Evolutionary conservation across 2,797 vertebrate genomes (phyloP).

Genomic region (Danio tinwini): DNA sequence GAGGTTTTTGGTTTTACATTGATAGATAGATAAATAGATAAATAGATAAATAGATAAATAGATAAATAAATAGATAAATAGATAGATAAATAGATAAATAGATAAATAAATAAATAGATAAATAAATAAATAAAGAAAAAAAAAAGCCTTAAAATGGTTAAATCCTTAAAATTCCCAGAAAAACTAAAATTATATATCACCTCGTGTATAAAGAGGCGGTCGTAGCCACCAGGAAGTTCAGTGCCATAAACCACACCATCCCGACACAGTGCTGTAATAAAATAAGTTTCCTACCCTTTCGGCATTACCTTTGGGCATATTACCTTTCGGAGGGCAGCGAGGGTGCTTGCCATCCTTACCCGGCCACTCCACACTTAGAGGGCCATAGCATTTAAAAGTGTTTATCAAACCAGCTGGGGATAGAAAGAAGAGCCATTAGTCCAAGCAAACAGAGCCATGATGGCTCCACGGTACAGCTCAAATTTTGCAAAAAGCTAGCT

Average conservation of each 20-base stretch:
- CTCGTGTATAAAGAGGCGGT: background rate
- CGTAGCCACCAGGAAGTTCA: background rate
- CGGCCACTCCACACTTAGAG: constrained; percentile 97
- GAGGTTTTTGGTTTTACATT: too few species aligned
- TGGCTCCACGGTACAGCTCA: background rate
- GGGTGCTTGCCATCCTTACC: constrained; percentile 99
- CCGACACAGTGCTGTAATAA: constrained; percentile 72
- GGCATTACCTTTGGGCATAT: constrained; percentile 98
- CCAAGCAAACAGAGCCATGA: background rate
- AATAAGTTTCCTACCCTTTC: constrained; percentile 83
- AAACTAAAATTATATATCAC: background rate
- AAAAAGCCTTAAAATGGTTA: too few species aligned
- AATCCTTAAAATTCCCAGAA: background rate
- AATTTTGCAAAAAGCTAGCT: too few species aligned
- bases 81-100: too few species aligned
- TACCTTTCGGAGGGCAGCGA: constrained; percentile 99
- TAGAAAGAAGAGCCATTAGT: background rate
- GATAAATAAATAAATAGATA: too few species aligned
- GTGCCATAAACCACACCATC: constrained; percentile 32
- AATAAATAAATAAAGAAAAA: too few species aligned
- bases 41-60: too few species aligned
- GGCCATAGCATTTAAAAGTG: constrained; percentile 96
- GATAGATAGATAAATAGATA: too few species aligned
- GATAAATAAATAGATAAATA: too few species aligned
- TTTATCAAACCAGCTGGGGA: constrained; percentile 91